Conservation (phyloP, 2,797 vertebrate genomes). For the Clarias platycephalus region DNA sequence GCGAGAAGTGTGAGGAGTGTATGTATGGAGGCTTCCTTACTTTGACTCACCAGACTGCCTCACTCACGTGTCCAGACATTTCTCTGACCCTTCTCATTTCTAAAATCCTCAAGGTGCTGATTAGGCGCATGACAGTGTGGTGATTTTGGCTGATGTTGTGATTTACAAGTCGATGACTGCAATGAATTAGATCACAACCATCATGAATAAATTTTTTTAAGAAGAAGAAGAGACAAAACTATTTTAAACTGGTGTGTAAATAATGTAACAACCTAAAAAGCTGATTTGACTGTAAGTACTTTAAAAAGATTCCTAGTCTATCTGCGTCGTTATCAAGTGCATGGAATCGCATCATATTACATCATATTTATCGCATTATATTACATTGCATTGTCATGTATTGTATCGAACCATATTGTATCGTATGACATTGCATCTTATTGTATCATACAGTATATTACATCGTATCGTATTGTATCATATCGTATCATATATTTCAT, state of each 20-base stretch:
- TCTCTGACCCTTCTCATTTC: neutral
- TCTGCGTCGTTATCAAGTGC: neutral
- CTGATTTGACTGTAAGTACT: neutral
- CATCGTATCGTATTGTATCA: neutral
- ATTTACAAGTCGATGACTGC: neutral
- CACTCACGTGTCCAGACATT: neutral
- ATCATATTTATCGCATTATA: neutral
- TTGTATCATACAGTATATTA: neutral
- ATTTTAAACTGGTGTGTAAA: neutral
- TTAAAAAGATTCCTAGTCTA: neutral
- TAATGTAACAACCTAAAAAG: neutral
- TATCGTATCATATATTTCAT: neutral
- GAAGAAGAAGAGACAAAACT: neutral
- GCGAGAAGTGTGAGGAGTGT: conserved; percentile 76
- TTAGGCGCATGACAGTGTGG: neutral
- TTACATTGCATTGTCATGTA: neutral
- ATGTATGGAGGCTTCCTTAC: conserved; percentile 68
- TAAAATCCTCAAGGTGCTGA: neutral
- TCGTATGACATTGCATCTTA: neutral
- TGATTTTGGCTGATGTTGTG: neutral
- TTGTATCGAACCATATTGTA: neutral
- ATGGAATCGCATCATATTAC: neutral
- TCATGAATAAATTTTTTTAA: neutral
- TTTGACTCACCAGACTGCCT: neutral
- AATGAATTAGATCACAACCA: neutral